Evolutionary conservation across 2,888 invertebrate species (phyloP), one percentile per base, ranked within the genome.

Genomic region (Chelonus formosanus): DNA sequence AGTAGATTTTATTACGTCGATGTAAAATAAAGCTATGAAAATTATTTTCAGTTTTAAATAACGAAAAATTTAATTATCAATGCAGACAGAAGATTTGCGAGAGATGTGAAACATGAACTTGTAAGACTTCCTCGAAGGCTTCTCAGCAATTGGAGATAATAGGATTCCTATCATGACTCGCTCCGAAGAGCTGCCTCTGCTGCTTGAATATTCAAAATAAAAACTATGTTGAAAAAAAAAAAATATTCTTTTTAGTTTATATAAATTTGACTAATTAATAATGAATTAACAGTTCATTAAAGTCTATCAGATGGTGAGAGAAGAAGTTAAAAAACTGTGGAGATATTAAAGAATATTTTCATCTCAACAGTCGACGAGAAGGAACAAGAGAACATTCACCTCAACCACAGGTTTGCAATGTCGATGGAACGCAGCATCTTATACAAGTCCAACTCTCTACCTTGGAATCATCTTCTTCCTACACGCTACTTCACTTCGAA

Each of bases 331-430:
- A 5, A 40, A 3, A 3, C 40, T 6, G 40, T 40, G 6, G 6
- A 6, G 40, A 40, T 40, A 40, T 40, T 40, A 40, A 2, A 40
- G 40, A 6, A 40, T 40, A 40, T 40, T 40, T 40, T 40, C 40
- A 40, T 40, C 40, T 4, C 6, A 40, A 50, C 52, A 57, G 44
- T 35, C 64, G 52, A 58, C 58, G 58, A 5, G 40, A 64, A 58
- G 52, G 50, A 63, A 63, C 63, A 57, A 44, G 64, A 58, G 64
- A 59, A 44, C 65, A 65, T 54, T 65, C 60, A 65, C 65, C 65
- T 65, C 65, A 55, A 47, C 60, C 58, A 50, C 63, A 57, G 63
- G 57, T 50, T 57, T 64, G 64, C 64, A 64, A 58, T 64, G 59
- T 59, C 60, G 60, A 58, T 65, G 59, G 59, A 65, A 59, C 65